Evolutionary conservation across 2,888 invertebrate genomes (phyloP), one percentile per base, ranked within the genome.

Genomic region (Hedya salicella): DNA sequence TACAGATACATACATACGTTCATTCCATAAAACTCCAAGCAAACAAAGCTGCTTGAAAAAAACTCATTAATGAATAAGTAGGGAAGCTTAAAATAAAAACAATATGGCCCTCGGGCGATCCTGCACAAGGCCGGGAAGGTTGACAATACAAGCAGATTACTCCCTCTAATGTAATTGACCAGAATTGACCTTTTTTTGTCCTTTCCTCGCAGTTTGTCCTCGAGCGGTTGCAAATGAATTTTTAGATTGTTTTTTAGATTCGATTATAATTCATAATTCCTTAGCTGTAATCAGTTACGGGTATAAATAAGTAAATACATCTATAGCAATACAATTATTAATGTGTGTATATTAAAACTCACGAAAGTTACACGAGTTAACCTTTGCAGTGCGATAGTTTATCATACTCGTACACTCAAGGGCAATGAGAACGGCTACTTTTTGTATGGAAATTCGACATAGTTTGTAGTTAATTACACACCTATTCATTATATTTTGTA

Each of bases 151-250:
- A 42, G 56, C 14, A 16, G 56, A 56, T 56, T 56, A 56, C 56
- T 42, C 54, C 39, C 42, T 56, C 42, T 56, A 56, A 56, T 56
- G 56, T 56, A 42, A 56, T 56, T 56, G 42, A 42, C 25, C 42
- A 42, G 42, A 44, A 30, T 56, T 42, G 56, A 42, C 42, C 56
- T 56, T 44, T 56, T n/a, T 50, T 44, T 42, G 25, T 42, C 54
- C 54, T 25, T 54, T 40, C 21, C n/a, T 40, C 21, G 14, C 30
- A 30, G 16, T 17, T 52, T 13, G 36, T 30, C 42, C 54, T 42
- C 5, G 13, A 46, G 21, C 14, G 54, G 19, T 40, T 11, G 13
- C 25, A 56, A 42, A 56, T 56, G 16, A 42, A 42, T 56, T 30
- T 56, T 42, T 2, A 6, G 40, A 5, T 40, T 14, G 9, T 21